Evolutionary conservation across 1,140 invertebrate genomes (phyloP).

Genomic region (Myzus persicae): DNA sequence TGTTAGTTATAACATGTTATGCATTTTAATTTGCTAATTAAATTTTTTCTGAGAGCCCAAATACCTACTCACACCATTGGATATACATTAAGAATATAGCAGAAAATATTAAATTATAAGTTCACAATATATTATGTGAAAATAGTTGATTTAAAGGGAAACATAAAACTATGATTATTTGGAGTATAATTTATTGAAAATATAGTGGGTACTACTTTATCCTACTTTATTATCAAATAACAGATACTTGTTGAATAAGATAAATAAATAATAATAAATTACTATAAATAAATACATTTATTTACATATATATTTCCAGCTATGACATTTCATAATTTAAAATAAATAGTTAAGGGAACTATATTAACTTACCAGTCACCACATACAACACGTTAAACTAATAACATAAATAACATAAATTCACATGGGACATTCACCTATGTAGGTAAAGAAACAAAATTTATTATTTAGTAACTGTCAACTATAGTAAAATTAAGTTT

Average conservation of each 20-base stretch:
- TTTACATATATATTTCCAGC: not conserved
- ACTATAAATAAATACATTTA: not conserved
- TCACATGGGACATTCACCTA: not conserved
- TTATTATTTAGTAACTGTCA: not conserved
- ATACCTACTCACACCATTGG: no score
- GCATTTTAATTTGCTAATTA: no score
- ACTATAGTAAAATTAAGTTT: not conserved
- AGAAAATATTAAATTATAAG: not conserved
- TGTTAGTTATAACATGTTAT: no score
- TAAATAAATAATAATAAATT: not conserved
- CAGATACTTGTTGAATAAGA: not conserved
- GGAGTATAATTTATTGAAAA: no score
- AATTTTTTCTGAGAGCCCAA: no score
- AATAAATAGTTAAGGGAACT: not conserved
- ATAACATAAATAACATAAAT: constrained; percentile 15
- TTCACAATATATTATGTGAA: not conserved
- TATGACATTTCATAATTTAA: constrained; percentile 4
- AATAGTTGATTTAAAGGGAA: not conserved
- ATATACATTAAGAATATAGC: no score
- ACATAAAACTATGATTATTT: not conserved
- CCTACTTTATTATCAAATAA: not conserved
- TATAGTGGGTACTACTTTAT: not conserved
- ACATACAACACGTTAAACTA: not conserved
- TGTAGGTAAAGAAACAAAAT: not conserved
- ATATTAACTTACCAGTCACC: not conserved